phyloP scores from a whole-genome alignment of 2,113 vertebrate species.

The Cephalopterus ornatus region DNA sequence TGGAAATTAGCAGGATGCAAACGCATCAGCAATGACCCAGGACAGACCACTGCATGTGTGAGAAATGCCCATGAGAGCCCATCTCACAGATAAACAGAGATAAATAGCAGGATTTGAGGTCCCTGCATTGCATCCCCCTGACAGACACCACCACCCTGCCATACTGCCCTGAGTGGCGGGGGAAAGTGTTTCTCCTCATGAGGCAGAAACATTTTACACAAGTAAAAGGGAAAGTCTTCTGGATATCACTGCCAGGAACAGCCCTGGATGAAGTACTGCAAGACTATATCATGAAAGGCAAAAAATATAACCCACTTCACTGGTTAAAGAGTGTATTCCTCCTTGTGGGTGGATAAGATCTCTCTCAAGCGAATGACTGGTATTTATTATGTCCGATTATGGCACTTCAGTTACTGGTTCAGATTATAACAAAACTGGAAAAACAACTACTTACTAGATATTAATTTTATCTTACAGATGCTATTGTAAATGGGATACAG shows the following conservation, averaged over 20 bases:
- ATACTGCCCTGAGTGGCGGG: accelerated
- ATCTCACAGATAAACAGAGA: background rate
- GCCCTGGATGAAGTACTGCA: background rate
- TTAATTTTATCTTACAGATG: constrained; percentile 73
- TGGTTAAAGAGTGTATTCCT: background rate
- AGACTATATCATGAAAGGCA: background rate
- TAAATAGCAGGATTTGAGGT: background rate
- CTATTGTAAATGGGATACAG: constrained; percentile 69
- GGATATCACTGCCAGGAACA: background rate
- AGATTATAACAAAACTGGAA: constrained; percentile 51
- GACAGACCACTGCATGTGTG: accelerated
- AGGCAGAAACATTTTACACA: background rate
- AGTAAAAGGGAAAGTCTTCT: background rate
- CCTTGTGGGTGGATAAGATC: constrained; percentile 17
- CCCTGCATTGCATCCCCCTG: background rate
- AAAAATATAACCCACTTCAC: constrained; percentile 3
- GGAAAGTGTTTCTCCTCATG: accelerated
- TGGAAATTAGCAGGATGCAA: background rate
- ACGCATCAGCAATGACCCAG: background rate
- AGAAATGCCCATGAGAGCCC: background rate
- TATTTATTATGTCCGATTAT: constrained; percentile 56
- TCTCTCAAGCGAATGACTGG: constrained; percentile 17
- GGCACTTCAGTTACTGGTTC: constrained; percentile 45
- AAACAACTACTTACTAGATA: constrained; percentile 67
- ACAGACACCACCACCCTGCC: background rate